phyloP scores from a whole-genome alignment of 2,113 vertebrate species.

The Festucalex cinctus region DNA sequence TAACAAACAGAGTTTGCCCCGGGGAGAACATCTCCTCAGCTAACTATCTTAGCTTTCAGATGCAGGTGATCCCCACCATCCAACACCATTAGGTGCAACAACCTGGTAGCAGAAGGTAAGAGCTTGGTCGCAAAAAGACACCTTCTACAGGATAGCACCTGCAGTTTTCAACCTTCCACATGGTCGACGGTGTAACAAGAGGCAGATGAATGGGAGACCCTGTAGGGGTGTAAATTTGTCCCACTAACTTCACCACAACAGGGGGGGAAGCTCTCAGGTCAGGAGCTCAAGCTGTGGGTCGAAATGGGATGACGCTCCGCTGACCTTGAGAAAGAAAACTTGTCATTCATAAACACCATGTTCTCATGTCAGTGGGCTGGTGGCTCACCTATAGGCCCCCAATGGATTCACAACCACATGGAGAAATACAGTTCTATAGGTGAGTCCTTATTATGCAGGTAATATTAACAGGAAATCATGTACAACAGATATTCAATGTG shows the following conservation, averaged over 20 bases:
- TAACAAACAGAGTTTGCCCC: too few relatives aligned
- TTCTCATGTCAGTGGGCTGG: constrained; percentile 80
- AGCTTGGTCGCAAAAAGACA: not conserved
- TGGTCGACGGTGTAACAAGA: constrained; percentile 73
- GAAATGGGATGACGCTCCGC: constrained; percentile 69
- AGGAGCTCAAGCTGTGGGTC: constrained; percentile 79
- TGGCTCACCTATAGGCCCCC: constrained; percentile 85
- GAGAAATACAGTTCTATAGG: not conserved
- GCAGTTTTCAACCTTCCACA: not conserved
- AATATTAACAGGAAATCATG: not conserved
- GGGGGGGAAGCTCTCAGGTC: constrained; percentile 80
- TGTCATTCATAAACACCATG: constrained; percentile 85
- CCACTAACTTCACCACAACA: constrained; percentile 88
- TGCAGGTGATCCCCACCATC: too few relatives aligned
- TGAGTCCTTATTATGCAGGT: not conserved
- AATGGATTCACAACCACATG: constrained; percentile 58
- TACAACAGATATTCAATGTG: too few relatives aligned
- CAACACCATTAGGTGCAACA: too few relatives aligned
- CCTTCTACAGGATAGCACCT: not conserved
- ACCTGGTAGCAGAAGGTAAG: too few relatives aligned
- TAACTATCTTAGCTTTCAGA: too few relatives aligned
- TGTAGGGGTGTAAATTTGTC: constrained; percentile 85
- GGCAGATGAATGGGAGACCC: constrained; percentile 82
- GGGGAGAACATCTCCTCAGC: too few relatives aligned
- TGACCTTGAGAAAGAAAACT: constrained; percentile 90